Base-by-base conservation (phyloP, 2,888 invertebrate species). In the Drepanosiphum platanoidis region DNA sequence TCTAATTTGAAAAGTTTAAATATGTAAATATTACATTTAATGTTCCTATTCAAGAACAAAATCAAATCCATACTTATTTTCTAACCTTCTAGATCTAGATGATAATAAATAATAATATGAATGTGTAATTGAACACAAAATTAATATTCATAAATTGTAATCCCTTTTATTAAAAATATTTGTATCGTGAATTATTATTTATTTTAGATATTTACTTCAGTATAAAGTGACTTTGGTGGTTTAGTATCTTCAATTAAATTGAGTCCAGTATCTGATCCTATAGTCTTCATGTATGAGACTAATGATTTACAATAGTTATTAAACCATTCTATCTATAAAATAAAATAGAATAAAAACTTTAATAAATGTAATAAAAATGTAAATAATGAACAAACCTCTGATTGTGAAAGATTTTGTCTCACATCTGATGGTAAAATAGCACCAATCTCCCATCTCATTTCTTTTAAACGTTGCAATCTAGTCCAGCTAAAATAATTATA, bases 391-490 rank as follows among this genome's bases (percentile, higher is more conserved):
- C 70, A 78, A 86, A 89, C 92, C 91, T 98, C 98, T 0, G 94
- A 92, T 88, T 94, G 93, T 79, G 95, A 94, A 64, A 98, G 90
- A 87, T 95, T 93, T 83, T 92, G 92, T 89, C 95, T 94, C 0
- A 98, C 93, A 89, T 97, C 97, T 0, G 93, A 90, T 0, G 98
- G 98, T 83, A 99, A 90, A 74, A 97, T 94, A 61, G 97, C 95
- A 0, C 99, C 99, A 89, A 97, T 96, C 89, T 97, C 96, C 99
- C 99, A 99, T 74, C 99, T 92, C 90, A 97, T 92, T n/a, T 95
- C 93, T 88, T 95, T 93, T 34, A 99, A 93, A 88, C 94, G 93
- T 87, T 92, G 92, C 89, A 98, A 91, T 87, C 99, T 92, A 88
- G 95, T 95, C 89, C 95, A 94, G 79, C 92, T 92, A 88, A 66